These are phyloP conservation scores for Sinocyclocheilus anophthalmus DNA, from an alignment of 2,113 vertebrate genomes.

Conservation along the genomic window DNA sequence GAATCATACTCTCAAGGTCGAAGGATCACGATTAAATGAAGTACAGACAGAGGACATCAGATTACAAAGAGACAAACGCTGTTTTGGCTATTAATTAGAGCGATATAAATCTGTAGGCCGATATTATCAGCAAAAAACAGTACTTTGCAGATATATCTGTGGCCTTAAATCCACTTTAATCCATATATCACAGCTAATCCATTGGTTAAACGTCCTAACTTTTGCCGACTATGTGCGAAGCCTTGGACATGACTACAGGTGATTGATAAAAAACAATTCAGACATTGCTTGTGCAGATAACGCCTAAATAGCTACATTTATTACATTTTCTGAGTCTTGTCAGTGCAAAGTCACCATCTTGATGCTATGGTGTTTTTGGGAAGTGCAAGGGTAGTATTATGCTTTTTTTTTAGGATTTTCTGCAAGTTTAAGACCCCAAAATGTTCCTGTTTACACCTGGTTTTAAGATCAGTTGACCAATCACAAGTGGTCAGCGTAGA, in stretches of 20 bases:
- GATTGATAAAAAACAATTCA: background rate
- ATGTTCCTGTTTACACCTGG: background rate
- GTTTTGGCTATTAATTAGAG: slow-evolving; percentile 31
- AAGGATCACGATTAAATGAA: slow-evolving; percentile 31
- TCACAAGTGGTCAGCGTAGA: background rate
- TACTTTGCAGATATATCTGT: slow-evolving; percentile 12
- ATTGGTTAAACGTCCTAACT: slow-evolving; percentile 5
- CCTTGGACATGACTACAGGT: background rate
- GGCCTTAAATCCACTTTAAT: background rate
- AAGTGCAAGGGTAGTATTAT: background rate
- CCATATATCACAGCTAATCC: slow-evolving; percentile 23
- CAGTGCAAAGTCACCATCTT: background rate
- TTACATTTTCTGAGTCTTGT: background rate
- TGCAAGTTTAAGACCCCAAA: background rate
- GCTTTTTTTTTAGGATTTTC: background rate
- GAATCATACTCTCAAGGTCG: slow-evolving; percentile 34
- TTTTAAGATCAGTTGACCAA: background rate
- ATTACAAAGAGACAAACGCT: slow-evolving; percentile 7
- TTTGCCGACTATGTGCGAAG: background rate
- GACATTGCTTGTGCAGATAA: background rate
- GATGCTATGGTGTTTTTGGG: background rate
- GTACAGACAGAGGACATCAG: slow-evolving; percentile 43
- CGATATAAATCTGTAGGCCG: slow-evolving; percentile 17
- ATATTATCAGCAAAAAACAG: slow-evolving; percentile 26
- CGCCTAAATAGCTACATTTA: background rate